Conservation (phyloP, 2,888 invertebrate species). For the Ferrisia virgata region DNA sequence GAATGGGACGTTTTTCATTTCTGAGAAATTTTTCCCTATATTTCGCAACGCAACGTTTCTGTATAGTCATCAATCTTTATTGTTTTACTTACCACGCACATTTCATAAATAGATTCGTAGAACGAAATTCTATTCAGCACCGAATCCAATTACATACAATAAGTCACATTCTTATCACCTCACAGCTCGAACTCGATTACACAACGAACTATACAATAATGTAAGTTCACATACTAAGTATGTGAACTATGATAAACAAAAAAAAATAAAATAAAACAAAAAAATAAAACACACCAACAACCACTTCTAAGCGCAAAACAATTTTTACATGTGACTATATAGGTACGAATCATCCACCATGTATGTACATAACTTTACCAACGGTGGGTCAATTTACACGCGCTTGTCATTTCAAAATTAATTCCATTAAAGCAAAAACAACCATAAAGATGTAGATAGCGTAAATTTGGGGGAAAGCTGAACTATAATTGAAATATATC, state of each 20-base stretch:
- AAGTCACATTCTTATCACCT: neutral
- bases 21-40: neutral
- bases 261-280: neutral
- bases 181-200: no score
- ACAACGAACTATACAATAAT: no score
- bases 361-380: neutral
- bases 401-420: constrained; percentile 25
- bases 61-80: neutral
- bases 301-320: neutral
- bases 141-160: neutral
- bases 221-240: no score
- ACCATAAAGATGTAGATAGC: constrained; percentile 30
- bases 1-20: neutral
- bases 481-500: neutral
- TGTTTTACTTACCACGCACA: neutral
- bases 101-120: neutral
- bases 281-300: neutral
- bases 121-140: neutral
- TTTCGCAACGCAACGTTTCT: neutral
- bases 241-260: no score
- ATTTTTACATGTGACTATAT: constrained; percentile 1
- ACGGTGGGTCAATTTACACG: constrained; percentile 20
- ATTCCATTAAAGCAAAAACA: constrained; percentile 12
- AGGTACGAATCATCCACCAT: neutral
- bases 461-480: constrained; percentile 5